Conservation (phyloP, 2,888 invertebrate genomes). For the Crepidodera aurea region DNA sequence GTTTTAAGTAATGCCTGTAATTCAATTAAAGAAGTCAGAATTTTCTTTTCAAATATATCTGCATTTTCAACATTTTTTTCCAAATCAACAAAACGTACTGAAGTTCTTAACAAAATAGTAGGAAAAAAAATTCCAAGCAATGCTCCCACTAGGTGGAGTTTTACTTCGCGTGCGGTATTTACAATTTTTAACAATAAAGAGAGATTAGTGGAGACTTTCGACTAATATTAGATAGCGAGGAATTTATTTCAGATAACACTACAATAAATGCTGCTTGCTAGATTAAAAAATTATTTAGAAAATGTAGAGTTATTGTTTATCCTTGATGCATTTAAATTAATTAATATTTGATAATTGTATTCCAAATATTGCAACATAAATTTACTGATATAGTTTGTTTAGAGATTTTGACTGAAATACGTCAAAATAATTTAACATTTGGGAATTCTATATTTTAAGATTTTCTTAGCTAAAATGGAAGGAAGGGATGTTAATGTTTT, state of each 20-base stretch:
- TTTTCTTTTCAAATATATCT: too few relatives aligned
- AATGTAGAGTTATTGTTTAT: too few relatives aligned
- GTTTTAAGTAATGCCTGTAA: constrained; percentile 35
- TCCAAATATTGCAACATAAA: not conserved
- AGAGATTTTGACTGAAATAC: not conserved
- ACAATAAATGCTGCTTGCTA: too few relatives aligned
- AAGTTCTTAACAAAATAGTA: constrained; percentile 12
- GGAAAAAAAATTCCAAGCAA: too few relatives aligned
- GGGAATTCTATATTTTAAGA: not conserved
- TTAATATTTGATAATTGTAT: too few relatives aligned
- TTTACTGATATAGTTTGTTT: not conserved
- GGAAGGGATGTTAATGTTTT: not conserved
- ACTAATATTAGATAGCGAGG: not conserved
- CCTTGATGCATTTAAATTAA: too few relatives aligned
- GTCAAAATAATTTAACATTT: not conserved
- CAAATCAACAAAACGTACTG: constrained; percentile 41
- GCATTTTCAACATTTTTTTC: constrained; percentile 32
- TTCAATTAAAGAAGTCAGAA: not conserved
- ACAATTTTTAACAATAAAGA: too few relatives aligned
- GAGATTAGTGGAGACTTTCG: not conserved
- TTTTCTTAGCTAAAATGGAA: not conserved
- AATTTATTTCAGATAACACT: too few relatives aligned
- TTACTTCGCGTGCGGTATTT: too few relatives aligned
- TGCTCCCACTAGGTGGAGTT: too few relatives aligned
- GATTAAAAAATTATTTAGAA: too few relatives aligned